Percentiles rank a stretch among this genome's conserved stretches.
These are phyloP conservation scores for Bombus breviceps DNA, from an alignment of 1,140 invertebrate species.

Conservation along the genomic window DNA sequence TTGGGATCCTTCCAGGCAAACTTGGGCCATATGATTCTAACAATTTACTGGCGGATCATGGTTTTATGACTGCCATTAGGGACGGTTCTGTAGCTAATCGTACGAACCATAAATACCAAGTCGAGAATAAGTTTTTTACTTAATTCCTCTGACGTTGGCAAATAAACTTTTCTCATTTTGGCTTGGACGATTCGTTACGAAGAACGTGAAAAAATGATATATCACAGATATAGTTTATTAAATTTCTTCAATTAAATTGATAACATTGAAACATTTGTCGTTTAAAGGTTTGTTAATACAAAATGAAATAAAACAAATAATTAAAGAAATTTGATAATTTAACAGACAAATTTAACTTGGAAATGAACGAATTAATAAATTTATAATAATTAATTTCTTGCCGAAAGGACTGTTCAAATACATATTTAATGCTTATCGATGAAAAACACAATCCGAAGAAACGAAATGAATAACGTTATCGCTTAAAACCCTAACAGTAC, in stretches of 20 bases:
- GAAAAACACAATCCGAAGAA: not conserved
- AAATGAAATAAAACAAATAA: not conserved
- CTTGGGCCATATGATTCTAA: not conserved
- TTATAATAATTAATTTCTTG: not conserved
- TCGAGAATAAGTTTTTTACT: not conserved
- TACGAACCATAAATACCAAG: not conserved
- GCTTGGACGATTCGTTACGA: no score
- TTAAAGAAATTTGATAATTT: not conserved
- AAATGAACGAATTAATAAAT: no score
- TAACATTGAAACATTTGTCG: not conserved
- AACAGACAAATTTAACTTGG: no score
- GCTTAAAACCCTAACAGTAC: not conserved
- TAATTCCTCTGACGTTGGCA: no score
- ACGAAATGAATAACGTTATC: not conserved
- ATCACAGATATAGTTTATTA: not conserved
- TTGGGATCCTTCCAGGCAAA: conserved; percentile 3
- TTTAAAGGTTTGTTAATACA: not conserved
- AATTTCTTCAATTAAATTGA: not conserved
- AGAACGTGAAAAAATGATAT: not conserved
- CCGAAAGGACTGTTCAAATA: not conserved
- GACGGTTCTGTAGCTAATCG: not conserved
- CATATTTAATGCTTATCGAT: not conserved
- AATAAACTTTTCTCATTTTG: not conserved
- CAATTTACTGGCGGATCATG: conserved; percentile 9
- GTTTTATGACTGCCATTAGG: conserved; percentile 4